Evolutionary conservation across 2,797 vertebrate genomes (phyloP), one percentile per base, ranked within the genome.

Genomic region (Poecilia picta): DNA sequence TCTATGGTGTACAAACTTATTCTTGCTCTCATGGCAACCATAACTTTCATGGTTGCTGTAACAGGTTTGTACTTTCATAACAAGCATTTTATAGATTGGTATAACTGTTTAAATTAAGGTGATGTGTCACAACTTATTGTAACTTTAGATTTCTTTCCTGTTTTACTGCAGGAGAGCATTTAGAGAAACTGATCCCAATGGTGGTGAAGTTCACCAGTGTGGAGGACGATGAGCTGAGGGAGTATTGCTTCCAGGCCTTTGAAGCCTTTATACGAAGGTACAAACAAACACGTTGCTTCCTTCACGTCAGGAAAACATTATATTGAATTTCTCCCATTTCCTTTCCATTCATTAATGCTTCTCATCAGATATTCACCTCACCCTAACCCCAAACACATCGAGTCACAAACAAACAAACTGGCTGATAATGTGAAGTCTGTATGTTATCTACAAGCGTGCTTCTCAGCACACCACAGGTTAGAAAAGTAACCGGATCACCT

Each of bases 201-300:
- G 94, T 99, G 75, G 95, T 97, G 51, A 97, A 96, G 81, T 98
- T 97, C 92, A 98, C 96, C 81, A 93, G 89, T 0, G 93, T 97
- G 83, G 98, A 98, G 70, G 98, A 99, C 2, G 98, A 99, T 0
- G 98, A 99, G 89, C 95, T 99, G 68, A 95, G 97, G 5, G 98
- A 99, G 81, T 97, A 97, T 79, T 99, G 98, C 92, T 97, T 99
- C 81, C 98, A 99, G 89, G 98, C 97, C 43, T 97, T 98, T 0
- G 98, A 99, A 91, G 97, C 98, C 46, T 98, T 99, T 36, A 94
- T 99, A 81, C 95, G 96, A 91, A 98, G 97, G 97, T 98, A 81
- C 2, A 74, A 51, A 68, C 75, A 80, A 68, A 59, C 78, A 59
- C 71, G 43, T 46, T 28, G 41, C 25, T 71, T 71, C 68, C 43